Evolutionary conservation across 37 sponge, comb jelly and placozoan genomes (phyloP).

Genomic region (Beroe ovata): DNA sequence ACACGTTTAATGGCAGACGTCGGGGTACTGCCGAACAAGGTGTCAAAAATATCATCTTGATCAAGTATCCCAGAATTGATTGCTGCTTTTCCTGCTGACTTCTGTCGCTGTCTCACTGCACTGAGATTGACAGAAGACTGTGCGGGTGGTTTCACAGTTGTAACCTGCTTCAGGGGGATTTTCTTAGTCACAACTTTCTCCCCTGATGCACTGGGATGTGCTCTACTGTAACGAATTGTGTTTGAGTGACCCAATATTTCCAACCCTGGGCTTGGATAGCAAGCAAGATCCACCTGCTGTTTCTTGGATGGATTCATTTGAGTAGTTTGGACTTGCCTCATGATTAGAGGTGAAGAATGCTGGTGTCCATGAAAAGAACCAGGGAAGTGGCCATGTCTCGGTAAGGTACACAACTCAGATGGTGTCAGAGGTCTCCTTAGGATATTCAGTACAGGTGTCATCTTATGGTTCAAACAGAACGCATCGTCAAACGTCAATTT

Average conservation of each 20-base stretch:
- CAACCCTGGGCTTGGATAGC: neutral
- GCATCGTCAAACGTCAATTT: neutral
- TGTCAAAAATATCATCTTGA: conserved; percentile 11
- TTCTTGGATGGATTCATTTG: too few species aligned
- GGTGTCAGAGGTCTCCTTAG: neutral
- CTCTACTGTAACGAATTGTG: neutral
- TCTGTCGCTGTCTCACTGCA: neutral
- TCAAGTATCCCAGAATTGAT: neutral
- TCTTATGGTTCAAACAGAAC: neutral
- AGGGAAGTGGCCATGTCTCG: neutral
- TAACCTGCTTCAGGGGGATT: neutral
- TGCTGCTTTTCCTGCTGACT: neutral
- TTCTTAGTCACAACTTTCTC: neutral
- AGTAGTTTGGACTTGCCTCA: neutral
- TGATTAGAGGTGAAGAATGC: neutral
- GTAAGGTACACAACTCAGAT: neutral
- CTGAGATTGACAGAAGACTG: too few species aligned
- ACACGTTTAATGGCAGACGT: conserved; percentile 9
- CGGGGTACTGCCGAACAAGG: conserved; percentile 13
- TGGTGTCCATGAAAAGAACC: too few species aligned
- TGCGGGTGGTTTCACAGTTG: neutral
- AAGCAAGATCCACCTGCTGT: neutral
- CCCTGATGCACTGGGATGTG: neutral
- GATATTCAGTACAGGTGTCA: neutral
- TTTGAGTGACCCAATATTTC: neutral